These are phyloP conservation scores for Nineta flava DNA, from an alignment of 2,888 invertebrate genomes.

Conservation along the genomic window DNA sequence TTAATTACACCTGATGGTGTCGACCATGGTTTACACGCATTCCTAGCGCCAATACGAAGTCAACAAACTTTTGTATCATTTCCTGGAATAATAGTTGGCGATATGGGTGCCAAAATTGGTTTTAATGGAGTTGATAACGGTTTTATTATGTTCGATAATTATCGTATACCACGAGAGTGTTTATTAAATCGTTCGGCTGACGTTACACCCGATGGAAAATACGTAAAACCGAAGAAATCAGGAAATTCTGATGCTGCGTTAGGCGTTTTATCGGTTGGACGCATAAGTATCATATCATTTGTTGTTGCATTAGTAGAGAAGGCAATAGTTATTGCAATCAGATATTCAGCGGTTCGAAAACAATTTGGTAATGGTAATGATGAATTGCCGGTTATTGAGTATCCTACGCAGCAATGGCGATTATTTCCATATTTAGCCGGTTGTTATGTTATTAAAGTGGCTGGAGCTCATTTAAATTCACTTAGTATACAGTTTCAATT, in stretches of 20 bases:
- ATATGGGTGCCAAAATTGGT: slow-evolving; percentile 84
- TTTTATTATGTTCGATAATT: slow-evolving; percentile 63
- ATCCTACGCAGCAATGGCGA: slow-evolving; percentile 75
- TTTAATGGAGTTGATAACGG: slow-evolving; percentile 91
- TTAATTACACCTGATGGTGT: slow-evolving; percentile 60
- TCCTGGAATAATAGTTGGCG: slow-evolving; percentile 74
- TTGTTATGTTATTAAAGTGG: slow-evolving; percentile 41
- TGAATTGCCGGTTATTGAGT: slow-evolving; percentile 79
- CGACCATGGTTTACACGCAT: slow-evolving; percentile 75
- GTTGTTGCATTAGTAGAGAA: slow-evolving; percentile 46
- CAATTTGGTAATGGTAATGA: slow-evolving; percentile 70
- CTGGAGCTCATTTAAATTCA: slow-evolving; percentile 33
- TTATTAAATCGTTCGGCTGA: slow-evolving; percentile 76
- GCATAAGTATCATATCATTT: slow-evolving; percentile 57
- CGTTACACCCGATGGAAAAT: slow-evolving; percentile 69
- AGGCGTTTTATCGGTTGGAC: slow-evolving; percentile 66
- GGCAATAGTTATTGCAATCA: slow-evolving; percentile 65
- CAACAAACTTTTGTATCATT: slow-evolving; percentile 50
- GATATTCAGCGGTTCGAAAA: slow-evolving; percentile 72
- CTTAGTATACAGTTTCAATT: slow-evolving; percentile 14
- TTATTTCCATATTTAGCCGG: slow-evolving; percentile 54
- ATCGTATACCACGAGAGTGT: slow-evolving; percentile 60
- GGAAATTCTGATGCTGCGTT: slow-evolving; percentile 47
- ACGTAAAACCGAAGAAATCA: slow-evolving; percentile 53
- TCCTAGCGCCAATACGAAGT: slow-evolving; percentile 75